Evolutionary conservation across 2,888 invertebrate species (phyloP).

Genomic region (Aphrophora alni): DNA sequence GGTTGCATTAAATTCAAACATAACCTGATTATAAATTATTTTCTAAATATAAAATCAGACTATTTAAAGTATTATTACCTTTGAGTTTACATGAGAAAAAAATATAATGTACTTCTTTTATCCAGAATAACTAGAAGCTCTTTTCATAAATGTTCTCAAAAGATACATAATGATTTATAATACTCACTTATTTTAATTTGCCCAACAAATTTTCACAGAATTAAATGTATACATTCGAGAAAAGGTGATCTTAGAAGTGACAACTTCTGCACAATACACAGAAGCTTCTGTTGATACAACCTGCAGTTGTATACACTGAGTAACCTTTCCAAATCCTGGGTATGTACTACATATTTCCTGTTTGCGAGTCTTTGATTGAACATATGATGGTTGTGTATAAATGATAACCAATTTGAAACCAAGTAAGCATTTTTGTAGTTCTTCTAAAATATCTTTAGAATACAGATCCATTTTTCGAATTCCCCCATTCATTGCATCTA

Average conservation of each 20-base stretch:
- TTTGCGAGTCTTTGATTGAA: conserved; percentile 48
- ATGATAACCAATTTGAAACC: conserved; percentile 61
- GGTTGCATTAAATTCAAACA: too few relatives aligned
- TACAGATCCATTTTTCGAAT: conserved; percentile 52
- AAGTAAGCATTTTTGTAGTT: conserved; percentile 60
- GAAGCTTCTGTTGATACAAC: not conserved
- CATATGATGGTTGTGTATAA: conserved; percentile 64
- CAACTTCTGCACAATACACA: conserved; percentile 11
- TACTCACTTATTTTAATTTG: not conserved
- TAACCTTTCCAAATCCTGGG: conserved; percentile 17
- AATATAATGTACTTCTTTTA: too few relatives aligned
- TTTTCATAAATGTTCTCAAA: too few relatives aligned
- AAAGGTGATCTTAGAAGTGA: not conserved
- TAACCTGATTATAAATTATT: too few relatives aligned
- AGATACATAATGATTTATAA: too few relatives aligned
- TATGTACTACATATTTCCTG: not conserved
- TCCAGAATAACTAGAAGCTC: too few relatives aligned
- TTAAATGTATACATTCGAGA: conserved; percentile 12
- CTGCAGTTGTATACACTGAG: conserved; percentile 17
- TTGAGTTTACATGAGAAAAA: too few relatives aligned
- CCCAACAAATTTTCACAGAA: conserved; percentile 18
- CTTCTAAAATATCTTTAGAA: conserved; percentile 54
- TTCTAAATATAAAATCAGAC: too few relatives aligned
- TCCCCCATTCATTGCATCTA: conserved; percentile 52
- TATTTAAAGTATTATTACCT: too few relatives aligned